Evolutionary conservation across 2,113 vertebrate genomes (phyloP), one percentile per base, ranked within the genome.

Genomic region (Strix aluco): DNA sequence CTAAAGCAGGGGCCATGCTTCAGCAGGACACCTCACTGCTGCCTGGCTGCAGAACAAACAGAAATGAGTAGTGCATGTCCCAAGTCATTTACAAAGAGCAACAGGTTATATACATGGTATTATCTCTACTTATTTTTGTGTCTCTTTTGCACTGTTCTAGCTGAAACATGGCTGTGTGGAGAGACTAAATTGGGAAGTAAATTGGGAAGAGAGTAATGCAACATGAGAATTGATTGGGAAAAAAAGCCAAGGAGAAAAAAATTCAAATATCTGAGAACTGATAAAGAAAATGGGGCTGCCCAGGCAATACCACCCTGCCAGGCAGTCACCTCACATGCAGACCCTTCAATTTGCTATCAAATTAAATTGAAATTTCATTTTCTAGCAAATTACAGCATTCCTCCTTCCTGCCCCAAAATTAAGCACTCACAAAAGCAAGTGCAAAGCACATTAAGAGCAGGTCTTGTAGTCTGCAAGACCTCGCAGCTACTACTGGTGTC

Each of bases 31-130:
- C 30, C 13, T 77, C 54, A 26, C 44, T 1, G 0, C 27, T 23
- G 67, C 59, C 54, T 51, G 3, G 0, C 72, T 26, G 57, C 79
- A 30, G 54, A 38, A 46, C 10, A 3, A 26, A 14, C 11, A 46
- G 40, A 63, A 55, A 29, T 0, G 0, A 61, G 86, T 1, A 34
- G 25, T 2, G 9, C 27, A 5, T 6, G 19, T 25, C 77, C 78
- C 44, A 16, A 54, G 57, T 8, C 51, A 27, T 22, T 32, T 47
- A 55, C 19, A 38, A n/a, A 29, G 54, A 57, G 78, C 36, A 67
- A 71, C 73, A 66, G 78, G 78, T 69, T 27, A 11, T 27, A 22
- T 5, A 29, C 17, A 10, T 7, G 18, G n/a, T 25, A 30, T 11
- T 47, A n/a, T 13, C 49, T 32, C 49, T 16, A 2, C 36, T 44